A percentile compares a stretch with the other conserved stretches of the same genome.
Conservation (phyloP, 2,797 vertebrate species). For the Linurgus olivaceus region DNA sequence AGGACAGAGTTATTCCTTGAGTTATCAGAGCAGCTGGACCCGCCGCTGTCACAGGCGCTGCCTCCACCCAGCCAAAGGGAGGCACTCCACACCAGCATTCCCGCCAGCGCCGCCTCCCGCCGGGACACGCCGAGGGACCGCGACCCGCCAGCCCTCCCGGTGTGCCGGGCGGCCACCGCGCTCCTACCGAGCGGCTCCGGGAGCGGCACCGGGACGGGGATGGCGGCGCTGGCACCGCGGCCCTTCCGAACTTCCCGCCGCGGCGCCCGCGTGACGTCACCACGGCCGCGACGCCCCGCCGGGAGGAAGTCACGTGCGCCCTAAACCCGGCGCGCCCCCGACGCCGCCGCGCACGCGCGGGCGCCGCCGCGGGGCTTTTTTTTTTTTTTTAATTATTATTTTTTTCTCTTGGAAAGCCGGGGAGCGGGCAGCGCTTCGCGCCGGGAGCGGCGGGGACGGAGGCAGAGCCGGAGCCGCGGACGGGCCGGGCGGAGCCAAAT, state of each 20-base stretch:
- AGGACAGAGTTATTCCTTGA: accelerated
- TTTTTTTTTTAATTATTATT: background rate
- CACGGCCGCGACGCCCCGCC: background rate
- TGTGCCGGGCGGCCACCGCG: background rate
- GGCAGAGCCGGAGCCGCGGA: background rate
- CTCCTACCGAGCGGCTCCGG: background rate
- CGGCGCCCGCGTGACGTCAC: background rate
- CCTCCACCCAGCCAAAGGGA: background rate
- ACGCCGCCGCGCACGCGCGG: background rate
- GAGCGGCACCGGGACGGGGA: accelerated
- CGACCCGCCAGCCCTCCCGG: no score
- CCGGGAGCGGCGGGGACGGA: background rate
- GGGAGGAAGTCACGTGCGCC: background rate
- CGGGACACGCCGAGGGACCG: accelerated
- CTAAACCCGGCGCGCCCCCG: background rate
- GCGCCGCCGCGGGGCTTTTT: background rate
- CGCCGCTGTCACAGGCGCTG: accelerated
- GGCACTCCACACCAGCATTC: no score
- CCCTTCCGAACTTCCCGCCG: background rate
- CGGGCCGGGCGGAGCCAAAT: background rate
- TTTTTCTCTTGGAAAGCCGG: background rate
- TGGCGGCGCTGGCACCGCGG: background rate
- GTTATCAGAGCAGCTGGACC: accelerated
- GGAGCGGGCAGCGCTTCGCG: background rate
- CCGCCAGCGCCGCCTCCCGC: no score